Evolutionary conservation across 1,140 invertebrate genomes (phyloP), one percentile per base, ranked within the genome.

Genomic region (Lasioglossum baleicum): DNA sequence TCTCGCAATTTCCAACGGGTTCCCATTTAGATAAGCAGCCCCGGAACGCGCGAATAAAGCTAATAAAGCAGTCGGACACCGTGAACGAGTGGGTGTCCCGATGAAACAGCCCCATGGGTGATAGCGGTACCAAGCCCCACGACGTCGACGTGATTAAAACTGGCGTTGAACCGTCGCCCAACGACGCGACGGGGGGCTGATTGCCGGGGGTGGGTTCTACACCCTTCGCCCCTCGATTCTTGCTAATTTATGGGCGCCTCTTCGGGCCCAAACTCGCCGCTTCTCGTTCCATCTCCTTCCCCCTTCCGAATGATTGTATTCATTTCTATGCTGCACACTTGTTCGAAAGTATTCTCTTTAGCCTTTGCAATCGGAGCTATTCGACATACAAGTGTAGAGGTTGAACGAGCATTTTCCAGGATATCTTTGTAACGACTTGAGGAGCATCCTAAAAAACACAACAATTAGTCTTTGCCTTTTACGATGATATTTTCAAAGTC

Each of bases 201-300:
- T 93, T 92, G 90, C 89, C 90, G 86, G 84, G 83, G 86, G 85
- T 84, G 75, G 79, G 67, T 69, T 70, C 74, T 82, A 0, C 51
- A 15, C 83, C 82, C 84, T 83, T 83, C 70, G 72, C 81, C 85
- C 86, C 80, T 64, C 48, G 71, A 81, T 85, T 88, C 89, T 86
- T 81, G 85, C 90, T 92, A 92, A 92, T 93, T 92, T 92, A 93
- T 92, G 89, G 91, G 90, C 88, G 92, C 82, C 51, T 83, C 90
- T 87, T 91, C 89, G 80, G 80, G 72, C 61, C 44, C 63, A 65
- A 65, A 73, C 81, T 53, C 51, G 51, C 51, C 51, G 26, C 58
- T 26, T 53, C 60, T 35, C 13, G 31, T 64, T 51, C 64, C 65
- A 61, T 67, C 58, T 65, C 61, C 48, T 5, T 35, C 35, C 3